Evolutionary conservation across 2,113 vertebrate species (phyloP).

Genomic region (Phalacrocorax aristotelis): DNA sequence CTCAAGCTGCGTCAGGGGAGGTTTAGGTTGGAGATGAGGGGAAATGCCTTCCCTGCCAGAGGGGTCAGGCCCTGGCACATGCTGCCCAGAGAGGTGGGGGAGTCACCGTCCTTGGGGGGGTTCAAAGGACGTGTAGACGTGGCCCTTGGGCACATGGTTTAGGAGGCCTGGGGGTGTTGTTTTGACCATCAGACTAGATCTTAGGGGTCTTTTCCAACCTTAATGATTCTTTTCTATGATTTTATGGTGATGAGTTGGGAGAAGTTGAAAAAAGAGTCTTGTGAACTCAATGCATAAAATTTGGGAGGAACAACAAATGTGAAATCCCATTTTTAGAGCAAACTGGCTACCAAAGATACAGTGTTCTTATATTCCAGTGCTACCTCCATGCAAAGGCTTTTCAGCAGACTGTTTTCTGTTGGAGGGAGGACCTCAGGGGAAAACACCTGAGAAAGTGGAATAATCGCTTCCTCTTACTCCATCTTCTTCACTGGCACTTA

Average conservation of each 20-base stretch:
- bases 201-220: no score
- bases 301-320: neutral
- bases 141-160: no score
- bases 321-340: neutral
- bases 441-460: neutral
- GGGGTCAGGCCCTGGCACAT: no score
- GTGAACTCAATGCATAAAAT: neutral
- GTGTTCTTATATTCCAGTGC: neutral
- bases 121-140: no score
- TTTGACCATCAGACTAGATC: no score
- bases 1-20: no score
- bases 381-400: neutral
- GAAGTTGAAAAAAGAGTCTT: neutral
- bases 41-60: no score
- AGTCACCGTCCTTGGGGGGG: no score
- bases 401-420: neutral
- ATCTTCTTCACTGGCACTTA: neutral
- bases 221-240: no score
- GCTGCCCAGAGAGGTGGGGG: no score
- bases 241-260: neutral
- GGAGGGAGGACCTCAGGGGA: neutral
- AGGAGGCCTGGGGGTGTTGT: no score
- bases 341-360: neutral
- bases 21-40: no score
- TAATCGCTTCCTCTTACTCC: neutral